These are phyloP conservation scores for Rhimphoctona megacephalus DNA, from an alignment of 2,888 invertebrate genomes.

Conservation along the genomic window DNA sequence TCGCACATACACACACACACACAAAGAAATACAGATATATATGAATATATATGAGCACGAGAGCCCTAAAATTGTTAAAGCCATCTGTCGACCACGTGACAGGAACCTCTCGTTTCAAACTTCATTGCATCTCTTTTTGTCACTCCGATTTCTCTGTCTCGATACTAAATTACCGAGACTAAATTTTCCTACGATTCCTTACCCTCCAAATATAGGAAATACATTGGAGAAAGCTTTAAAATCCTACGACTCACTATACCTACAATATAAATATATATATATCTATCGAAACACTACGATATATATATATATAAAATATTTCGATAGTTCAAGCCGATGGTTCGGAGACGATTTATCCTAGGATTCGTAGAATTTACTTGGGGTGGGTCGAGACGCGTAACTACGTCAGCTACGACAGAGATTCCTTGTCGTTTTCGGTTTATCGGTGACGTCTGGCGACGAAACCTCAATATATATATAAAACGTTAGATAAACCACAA, in stretches of 20 bases:
- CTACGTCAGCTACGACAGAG: conserved; percentile 46
- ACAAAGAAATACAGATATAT: not conserved
- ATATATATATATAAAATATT: conserved; percentile 39
- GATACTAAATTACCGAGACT: conserved; percentile 64
- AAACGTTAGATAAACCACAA: not conserved
- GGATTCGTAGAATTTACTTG: conserved; percentile 61
- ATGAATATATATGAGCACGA: conserved; percentile 13
- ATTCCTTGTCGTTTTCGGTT: conserved; percentile 55
- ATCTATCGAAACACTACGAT: conserved; percentile 7
- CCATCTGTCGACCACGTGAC: conserved; percentile 81
- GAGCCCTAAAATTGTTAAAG: conserved; percentile 63
- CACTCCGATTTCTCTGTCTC: conserved; percentile 41
- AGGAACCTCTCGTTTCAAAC: conserved; percentile 64
- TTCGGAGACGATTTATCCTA: conserved; percentile 60
- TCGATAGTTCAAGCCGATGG: conserved; percentile 22
- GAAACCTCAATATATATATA: not conserved
- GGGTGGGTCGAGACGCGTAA: conserved; percentile 44
- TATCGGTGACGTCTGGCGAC: conserved; percentile 59
- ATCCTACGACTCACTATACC: conserved; percentile 8
- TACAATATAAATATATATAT: conserved; percentile 34
- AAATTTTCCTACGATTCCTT: conserved; percentile 60
- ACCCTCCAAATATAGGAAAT: conserved; percentile 26
- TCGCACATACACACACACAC: not conserved
- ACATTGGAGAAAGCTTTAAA: conserved; percentile 55
- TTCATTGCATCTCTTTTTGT: conserved; percentile 54